Base-by-base conservation (phyloP, 2,888 invertebrate species). In the Euplexia lucipara region DNA sequence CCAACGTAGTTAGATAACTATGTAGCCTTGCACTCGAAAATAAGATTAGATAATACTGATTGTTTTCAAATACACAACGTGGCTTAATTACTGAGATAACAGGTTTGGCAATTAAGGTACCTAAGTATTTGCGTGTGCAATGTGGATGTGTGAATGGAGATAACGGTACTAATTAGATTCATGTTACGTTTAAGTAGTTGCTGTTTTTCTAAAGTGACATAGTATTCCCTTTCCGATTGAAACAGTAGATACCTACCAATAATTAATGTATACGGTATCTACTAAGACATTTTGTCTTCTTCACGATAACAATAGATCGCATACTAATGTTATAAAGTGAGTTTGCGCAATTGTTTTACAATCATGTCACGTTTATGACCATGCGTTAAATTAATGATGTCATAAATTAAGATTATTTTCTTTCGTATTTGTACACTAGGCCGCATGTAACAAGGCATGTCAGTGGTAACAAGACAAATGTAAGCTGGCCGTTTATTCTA, bases 1-100 rank as follows among this genome's bases (percentile, higher is more conserved):
- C 67, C 68, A 67, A 35, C 44, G 54, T 51, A 74, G 51, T 42
- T 49, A 35, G 9, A 22, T 26, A n/a, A n/a, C n/a, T n/a, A 22
- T n/a, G 9, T 12, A 49, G 8, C 10, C 44, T 45, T 35, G 39
- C 49, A 75, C 45, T 70, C 18, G 32, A 75, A 39, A 56, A 34
- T 18, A 18, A 18, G 76, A 70, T 76, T 12, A 70, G 70, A 47
- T 70, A 70, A 18, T 6, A 22, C n/a, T 12, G 7, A 20, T 76
- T 47, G 26, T 70, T 75, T 57, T 51, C 30, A 26, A 76, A 51
- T 20, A 20, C 42, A 69, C 41, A 35, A n/a, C 26, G 26, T 26
- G 51, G 10, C 16, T 52, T 52, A 59, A 59, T 75, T 37, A 58
- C 41, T 20, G n/a, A n/a, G 70, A 52, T 76, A 70, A 37, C 32